Base-by-base conservation (phyloP, 2,888 invertebrate genomes). In the Diogma glabrata region DNA sequence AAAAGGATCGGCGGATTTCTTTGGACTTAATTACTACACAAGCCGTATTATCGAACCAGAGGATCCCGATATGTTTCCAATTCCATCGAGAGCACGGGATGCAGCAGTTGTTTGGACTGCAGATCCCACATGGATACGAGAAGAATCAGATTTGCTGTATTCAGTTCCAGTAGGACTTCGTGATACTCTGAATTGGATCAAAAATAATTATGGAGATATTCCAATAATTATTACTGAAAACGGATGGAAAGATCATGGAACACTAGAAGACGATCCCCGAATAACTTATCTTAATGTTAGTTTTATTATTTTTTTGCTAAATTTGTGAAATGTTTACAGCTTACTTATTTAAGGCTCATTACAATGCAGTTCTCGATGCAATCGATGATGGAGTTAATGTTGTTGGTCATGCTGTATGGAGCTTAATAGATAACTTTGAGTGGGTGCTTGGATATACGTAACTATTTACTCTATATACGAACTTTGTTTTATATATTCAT, bases 191-290 rank as follows among this genome's bases (percentile, higher is more conserved):
- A 53, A 46, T 55, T 58, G 23, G 23, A 45, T 45, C 14, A 20
- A 14, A 23, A 23, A 45, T 45, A 47, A 47, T 30, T 45, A 14
- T 22, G 8, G 23, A n/a, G 23, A 45, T 45, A 8, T n/a, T 4
- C 63, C 63, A 22, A 67, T 78, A 10, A 61, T 75, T 58, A 72
- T 78, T 17, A 73, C 73, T 0, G 79, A 79, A 57, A 78, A 77
- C 56, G 78, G 78, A 1, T 75, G 67, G 57, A 68, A 72, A 0
- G 73, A 70, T n/a, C 57, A 45, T 26, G 56, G 56, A 6, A 22
- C 47, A 2, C 24, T 65, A n/a, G 68, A 75, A 36, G 49, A 58
- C 1, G 49, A 59, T 14, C 66, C 66, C 3, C 61, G 75, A 23
- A 53, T 52, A 17, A 38, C 23, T 12, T 56, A 54, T n/a, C 49